Conservation (phyloP, 1,140 invertebrate genomes). For the Diuraphis noxia region DNA sequence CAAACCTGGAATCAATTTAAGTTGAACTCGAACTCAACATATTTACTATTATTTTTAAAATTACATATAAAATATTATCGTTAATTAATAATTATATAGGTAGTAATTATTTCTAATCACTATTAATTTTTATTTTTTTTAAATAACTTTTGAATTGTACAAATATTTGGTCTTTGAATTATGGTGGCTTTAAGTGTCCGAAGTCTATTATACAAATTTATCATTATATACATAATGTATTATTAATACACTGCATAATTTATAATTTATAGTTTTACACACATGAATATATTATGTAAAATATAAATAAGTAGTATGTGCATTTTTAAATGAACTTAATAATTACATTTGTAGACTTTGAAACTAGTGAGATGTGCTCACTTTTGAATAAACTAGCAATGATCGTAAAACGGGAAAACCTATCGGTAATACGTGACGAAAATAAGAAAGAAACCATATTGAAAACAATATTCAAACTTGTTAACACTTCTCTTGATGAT, state of each 20-base stretch:
- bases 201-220: neutral
- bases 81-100: too few relatives aligned
- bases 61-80: too few relatives aligned
- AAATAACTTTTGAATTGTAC: too few relatives aligned
- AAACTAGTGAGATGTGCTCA: conserved; percentile 39
- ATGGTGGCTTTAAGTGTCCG: too few relatives aligned
- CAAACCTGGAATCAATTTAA: too few relatives aligned
- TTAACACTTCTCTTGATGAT: conserved; percentile 5
- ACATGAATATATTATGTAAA: neutral
- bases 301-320: neutral
- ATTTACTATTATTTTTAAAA: too few relatives aligned
- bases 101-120: too few relatives aligned
- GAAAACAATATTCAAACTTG: conserved; percentile 38
- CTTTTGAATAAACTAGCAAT: conserved; percentile 38
- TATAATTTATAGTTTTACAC: too few relatives aligned
- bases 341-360: neutral
- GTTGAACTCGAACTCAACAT: too few relatives aligned
- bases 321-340: neutral
- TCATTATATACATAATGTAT: neutral
- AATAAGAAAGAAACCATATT: conserved; percentile 32
- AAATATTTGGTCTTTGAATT: too few relatives aligned
- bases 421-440: conserved; percentile 28
- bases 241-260: neutral
- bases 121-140: too few relatives aligned
- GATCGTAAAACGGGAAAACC: conserved; percentile 23